phyloP scores from a whole-genome alignment of 1,140 invertebrate species.

The Vanessa atalanta region DNA sequence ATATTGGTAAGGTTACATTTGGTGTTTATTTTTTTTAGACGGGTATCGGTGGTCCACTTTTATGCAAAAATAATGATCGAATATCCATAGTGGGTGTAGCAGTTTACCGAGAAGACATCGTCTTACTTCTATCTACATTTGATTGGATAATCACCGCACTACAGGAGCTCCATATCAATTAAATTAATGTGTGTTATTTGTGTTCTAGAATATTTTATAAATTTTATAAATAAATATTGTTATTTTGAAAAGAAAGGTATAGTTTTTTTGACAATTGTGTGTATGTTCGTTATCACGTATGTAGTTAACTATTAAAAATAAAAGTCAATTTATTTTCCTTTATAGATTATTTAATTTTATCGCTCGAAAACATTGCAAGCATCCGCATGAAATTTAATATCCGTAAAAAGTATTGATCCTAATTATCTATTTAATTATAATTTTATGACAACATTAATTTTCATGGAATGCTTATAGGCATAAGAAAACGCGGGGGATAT shows the following conservation, averaged over 20 bases:
- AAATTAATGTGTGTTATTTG: slow-evolving; percentile 15
- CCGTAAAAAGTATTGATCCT: slow-evolving; percentile 25
- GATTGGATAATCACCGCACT: slow-evolving; percentile 51
- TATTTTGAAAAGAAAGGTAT: too few relatives aligned
- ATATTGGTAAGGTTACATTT: too few relatives aligned
- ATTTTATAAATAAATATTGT: not conserved
- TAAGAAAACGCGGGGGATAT: slow-evolving; percentile 29
- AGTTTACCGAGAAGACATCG: slow-evolving; percentile 53
- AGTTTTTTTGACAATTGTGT: too few relatives aligned
- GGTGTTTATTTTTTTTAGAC: slow-evolving; percentile 50
- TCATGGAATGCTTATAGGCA: slow-evolving; percentile 28
- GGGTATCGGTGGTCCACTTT: slow-evolving; percentile 60
- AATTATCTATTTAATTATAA: slow-evolving; percentile 27
- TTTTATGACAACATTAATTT: slow-evolving; percentile 30
- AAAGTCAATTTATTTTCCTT: slow-evolving; percentile 37
- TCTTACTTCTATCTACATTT: slow-evolving; percentile 49
- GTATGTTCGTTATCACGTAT: too few relatives aligned
- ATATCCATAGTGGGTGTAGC: slow-evolving; percentile 54
- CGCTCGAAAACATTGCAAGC: slow-evolving; percentile 29
- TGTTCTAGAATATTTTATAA: not conserved
- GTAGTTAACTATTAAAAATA: slow-evolving; percentile 21
- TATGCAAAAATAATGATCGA: slow-evolving; percentile 50
- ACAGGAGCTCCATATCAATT: slow-evolving; percentile 35
- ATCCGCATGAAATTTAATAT: slow-evolving; percentile 34
- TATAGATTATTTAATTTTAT: slow-evolving; percentile 48